These are phyloP conservation scores for Xanthia icteritia DNA, from an alignment of 2,888 invertebrate genomes.

Conservation along the genomic window DNA sequence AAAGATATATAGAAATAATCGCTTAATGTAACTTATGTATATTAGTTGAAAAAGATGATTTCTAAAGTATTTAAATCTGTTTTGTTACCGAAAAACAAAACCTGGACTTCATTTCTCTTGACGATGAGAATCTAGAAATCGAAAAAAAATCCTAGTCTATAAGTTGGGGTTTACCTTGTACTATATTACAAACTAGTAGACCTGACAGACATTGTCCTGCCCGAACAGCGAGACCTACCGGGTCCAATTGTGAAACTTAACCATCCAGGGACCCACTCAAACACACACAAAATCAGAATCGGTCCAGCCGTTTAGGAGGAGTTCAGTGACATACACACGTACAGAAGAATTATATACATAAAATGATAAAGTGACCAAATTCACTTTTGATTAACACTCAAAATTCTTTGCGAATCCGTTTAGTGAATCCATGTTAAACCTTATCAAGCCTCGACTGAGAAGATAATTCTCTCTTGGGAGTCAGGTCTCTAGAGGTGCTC, in stretches of 20 bases:
- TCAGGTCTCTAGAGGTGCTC: background rate
- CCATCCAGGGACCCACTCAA: too few relatives aligned
- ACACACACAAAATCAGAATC: background rate
- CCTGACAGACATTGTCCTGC: background rate
- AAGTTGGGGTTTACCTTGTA: background rate
- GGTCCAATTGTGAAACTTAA: background rate
- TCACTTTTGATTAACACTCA: background rate
- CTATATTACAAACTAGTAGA: background rate
- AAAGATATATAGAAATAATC: background rate
- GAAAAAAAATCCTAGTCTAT: too few relatives aligned
- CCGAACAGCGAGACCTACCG: background rate
- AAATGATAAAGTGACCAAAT: background rate
- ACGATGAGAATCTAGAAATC: background rate
- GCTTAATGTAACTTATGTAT: background rate
- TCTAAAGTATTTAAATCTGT: background rate
- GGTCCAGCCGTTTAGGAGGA: background rate
- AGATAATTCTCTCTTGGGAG: conserved; percentile 22
- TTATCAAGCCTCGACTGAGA: conserved; percentile 11
- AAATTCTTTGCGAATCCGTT: conserved; percentile 14
- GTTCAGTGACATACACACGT: background rate
- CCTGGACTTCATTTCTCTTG: background rate
- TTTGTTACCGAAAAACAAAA: background rate
- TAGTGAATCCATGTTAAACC: background rate
- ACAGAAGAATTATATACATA: background rate
- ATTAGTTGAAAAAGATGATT: background rate